Base-by-base conservation (phyloP, 2,797 vertebrate genomes). In the Australoheros facetus region DNA sequence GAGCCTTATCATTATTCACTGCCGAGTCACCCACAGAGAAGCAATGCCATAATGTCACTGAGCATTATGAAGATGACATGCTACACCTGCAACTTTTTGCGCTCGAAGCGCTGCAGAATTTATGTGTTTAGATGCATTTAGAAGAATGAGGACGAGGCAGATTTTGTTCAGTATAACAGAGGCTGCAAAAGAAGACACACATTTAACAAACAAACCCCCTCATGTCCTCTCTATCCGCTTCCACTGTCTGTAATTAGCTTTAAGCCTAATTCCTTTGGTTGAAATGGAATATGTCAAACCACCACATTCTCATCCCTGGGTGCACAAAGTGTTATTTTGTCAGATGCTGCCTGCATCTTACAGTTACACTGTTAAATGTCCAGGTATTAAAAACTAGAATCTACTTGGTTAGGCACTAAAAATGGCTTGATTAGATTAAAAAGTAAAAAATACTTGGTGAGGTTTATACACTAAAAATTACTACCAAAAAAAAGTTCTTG, bases 1-100 rank as follows among this genome's bases (percentile, higher is more conserved):
- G n/a, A 79, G 64, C 57, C 53, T 82, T 56, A 75, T 87, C 85
- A 89, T 91, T 81, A 88, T 85, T 91, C 87, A 91, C 66, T 71
- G 84, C 64, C 9, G 7, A 79, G 79, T 77, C 75, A 75, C 57
- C 19, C 17, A 53, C 42, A 73, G 59, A 85, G 76, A 77, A 58
- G 71, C 3, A 34, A 78, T 30, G 80, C 73, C 48, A 56, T 85
- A 79, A 85, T 87, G 79, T 84, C 84, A 82, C 51, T 30, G 73
- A 60, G 64, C 48, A 11, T 73, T 34, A 86, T 84, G 82, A 85
- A 90, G 76, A 59, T 66, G 73, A 77, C 83, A 77, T 37, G 16
- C 60, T 82, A 78, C 59, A 70, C 54, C 32, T 56, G 66, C 73
- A 71, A 59, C 55, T 75, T 57, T 42, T 56, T 56, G 12, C 28